phyloP scores from a whole-genome alignment of 2,797 vertebrate genomes.

The Gallinago stenura region DNA sequence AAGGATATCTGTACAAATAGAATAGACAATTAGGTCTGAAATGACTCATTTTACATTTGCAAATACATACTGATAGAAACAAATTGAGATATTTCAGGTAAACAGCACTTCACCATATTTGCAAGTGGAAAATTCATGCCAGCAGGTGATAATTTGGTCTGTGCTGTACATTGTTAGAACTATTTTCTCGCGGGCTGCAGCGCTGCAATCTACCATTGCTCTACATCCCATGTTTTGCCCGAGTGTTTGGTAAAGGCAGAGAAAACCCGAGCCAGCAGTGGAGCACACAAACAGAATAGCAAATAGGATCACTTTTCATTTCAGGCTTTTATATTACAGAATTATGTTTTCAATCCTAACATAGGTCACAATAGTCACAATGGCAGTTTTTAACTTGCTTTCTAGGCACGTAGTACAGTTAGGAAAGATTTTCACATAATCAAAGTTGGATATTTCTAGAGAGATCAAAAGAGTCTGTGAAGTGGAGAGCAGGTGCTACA shows the following conservation, averaged over 20 bases:
- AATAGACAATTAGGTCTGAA: not conserved
- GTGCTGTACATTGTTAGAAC: not conserved
- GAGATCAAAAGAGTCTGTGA: conserved; percentile 78
- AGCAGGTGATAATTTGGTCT: not conserved
- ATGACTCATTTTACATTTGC: not conserved
- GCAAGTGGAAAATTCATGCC: not conserved
- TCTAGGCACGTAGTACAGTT: conserved; percentile 64
- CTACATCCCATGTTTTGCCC: not conserved
- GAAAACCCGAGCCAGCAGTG: not conserved
- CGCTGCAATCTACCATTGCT: not conserved
- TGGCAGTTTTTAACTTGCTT: conserved; percentile 69
- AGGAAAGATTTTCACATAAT: conserved; percentile 78
- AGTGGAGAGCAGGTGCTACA: conserved; percentile 79
- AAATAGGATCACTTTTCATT: conserved; percentile 25
- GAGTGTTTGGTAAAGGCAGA: not conserved
- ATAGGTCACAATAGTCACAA: conserved; percentile 48
- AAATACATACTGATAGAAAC: not conserved
- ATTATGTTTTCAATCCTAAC: conserved; percentile 42
- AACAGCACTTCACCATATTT: not conserved
- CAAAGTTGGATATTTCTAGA: conserved; percentile 79
- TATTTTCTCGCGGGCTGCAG: not conserved
- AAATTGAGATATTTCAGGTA: not conserved
- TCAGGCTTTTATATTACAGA: conserved; percentile 1
- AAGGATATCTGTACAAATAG: not conserved
- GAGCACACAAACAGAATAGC: conserved; percentile 13